Percentiles rank a stretch among this genome's conserved stretches.
Evolutionary conservation across 2,113 vertebrate genomes (phyloP).

Genomic region (Gasterosteus aculeatus): DNA sequence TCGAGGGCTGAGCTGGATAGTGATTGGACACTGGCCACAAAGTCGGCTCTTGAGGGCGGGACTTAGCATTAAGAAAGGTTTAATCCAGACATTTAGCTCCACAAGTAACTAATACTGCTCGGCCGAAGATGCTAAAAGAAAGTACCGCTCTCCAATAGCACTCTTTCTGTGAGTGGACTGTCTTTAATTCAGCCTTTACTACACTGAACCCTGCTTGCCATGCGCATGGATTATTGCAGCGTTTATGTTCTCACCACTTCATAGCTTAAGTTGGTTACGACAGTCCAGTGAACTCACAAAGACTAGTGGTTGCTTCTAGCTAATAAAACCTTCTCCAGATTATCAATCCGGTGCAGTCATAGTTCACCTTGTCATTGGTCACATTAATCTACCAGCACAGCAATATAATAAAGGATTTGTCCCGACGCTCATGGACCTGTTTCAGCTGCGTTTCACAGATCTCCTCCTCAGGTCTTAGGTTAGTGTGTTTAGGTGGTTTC

Average conservation of each 20-base stretch:
- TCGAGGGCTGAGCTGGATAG: background rate
- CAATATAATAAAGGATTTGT: background rate
- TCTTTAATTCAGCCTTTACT: background rate
- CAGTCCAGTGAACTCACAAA: conserved; percentile 27
- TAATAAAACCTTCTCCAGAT: conserved; percentile 16
- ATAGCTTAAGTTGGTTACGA: conserved; percentile 21
- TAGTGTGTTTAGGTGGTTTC: conserved; percentile 12
- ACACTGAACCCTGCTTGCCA: background rate
- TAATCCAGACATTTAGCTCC: background rate
- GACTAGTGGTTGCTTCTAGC: conserved; percentile 14
- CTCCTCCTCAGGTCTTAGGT: background rate
- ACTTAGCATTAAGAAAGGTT: background rate
- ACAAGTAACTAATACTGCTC: background rate
- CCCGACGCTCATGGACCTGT: background rate
- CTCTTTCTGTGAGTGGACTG: background rate
- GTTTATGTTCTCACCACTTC: conserved; percentile 50
- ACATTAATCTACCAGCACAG: conserved; percentile 17
- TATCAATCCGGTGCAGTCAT: conserved; percentile 20
- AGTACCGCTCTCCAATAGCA: background rate
- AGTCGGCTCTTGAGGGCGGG: too few relatives aligned
- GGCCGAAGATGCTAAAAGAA: background rate
- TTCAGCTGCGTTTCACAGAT: background rate
- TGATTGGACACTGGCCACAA: background rate
- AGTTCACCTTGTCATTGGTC: conserved; percentile 10
- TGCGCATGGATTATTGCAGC: conserved; percentile 19